These are phyloP conservation scores for Carcinoscorpius rotundicauda DNA, from an alignment of 1,140 invertebrate species.

Conservation along the genomic window DNA sequence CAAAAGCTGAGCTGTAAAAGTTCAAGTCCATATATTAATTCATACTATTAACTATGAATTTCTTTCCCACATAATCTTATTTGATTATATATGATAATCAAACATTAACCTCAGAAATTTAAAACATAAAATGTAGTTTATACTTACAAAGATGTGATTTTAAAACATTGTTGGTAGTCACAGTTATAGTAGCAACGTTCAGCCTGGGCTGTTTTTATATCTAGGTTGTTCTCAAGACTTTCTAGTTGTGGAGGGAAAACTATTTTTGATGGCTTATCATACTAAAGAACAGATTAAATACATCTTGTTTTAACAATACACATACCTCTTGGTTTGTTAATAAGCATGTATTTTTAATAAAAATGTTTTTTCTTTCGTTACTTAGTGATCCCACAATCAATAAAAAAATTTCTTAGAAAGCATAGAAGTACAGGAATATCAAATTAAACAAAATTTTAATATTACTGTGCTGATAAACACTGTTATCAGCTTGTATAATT, in stretches of 20 bases:
- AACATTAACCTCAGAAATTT: slow-evolving; percentile 16
- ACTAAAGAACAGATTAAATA: slow-evolving; percentile 12
- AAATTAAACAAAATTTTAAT: too few species aligned
- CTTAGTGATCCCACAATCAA: too few species aligned
- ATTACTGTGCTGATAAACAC: too few species aligned
- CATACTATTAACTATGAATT: too few species aligned
- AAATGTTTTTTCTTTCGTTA: too few species aligned
- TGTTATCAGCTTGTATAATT: too few species aligned
- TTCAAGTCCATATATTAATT: too few species aligned
- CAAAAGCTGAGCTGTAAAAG: not conserved
- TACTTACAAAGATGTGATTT: slow-evolving; percentile 53
- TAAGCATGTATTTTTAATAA: too few species aligned
- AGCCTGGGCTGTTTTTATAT: slow-evolving; percentile 59
- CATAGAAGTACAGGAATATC: too few species aligned
- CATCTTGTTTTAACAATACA: not conserved
- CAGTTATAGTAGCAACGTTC: slow-evolving; percentile 78
- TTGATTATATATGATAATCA: not conserved
- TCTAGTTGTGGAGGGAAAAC: slow-evolving; percentile 17
- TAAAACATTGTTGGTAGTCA: slow-evolving; percentile 61
- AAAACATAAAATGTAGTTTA: slow-evolving; percentile 3
- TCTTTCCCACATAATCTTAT: too few species aligned
- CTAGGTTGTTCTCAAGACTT: slow-evolving; percentile 53
- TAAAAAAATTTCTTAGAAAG: too few species aligned
- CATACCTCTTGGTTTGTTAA: too few species aligned
- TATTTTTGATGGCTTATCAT: slow-evolving; percentile 23